These are phyloP conservation scores for Halocaridina rubra DNA, from an alignment of 2,888 invertebrate genomes.

Conservation along the genomic window DNA sequence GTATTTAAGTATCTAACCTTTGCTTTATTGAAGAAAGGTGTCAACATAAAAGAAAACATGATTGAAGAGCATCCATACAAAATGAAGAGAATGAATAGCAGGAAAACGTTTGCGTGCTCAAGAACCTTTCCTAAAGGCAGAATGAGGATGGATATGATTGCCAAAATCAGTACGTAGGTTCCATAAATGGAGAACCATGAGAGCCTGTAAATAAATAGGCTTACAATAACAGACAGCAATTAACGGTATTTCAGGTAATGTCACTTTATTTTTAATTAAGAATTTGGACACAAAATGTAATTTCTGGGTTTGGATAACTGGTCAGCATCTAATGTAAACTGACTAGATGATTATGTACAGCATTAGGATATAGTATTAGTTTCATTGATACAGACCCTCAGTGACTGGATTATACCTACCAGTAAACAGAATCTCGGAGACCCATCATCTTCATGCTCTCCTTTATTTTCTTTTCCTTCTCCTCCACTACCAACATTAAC, in stretches of 20 bases:
- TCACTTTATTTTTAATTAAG: too few relatives aligned
- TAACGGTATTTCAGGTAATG: too few relatives aligned
- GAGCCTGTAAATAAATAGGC: too few relatives aligned
- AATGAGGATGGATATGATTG: slow-evolving; percentile 78
- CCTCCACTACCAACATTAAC: slow-evolving; percentile 83
- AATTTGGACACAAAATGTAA: too few relatives aligned
- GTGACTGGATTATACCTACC: slow-evolving; percentile 77
- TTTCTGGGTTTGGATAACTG: too few relatives aligned
- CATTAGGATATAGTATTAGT: too few relatives aligned
- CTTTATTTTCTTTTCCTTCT: slow-evolving; percentile 88
- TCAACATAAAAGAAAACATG: slow-evolving; percentile 84
- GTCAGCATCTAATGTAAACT: too few relatives aligned
- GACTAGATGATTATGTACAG: too few relatives aligned
- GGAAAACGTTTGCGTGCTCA: slow-evolving; percentile 81
- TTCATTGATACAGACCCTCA: too few relatives aligned
- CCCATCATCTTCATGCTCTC: slow-evolving; percentile 93
- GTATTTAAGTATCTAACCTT: too few relatives aligned
- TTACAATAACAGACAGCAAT: too few relatives aligned
- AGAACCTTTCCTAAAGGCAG: slow-evolving; percentile 81
- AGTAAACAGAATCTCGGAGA: slow-evolving; percentile 71
- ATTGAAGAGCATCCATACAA: slow-evolving; percentile 85
- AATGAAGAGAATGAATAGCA: slow-evolving; percentile 82
- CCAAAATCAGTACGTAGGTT: slow-evolving; percentile 75
- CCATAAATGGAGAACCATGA: slow-evolving; percentile 86
- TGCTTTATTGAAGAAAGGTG: slow-evolving; percentile 87